Evolutionary conservation across 2,797 vertebrate genomes (phyloP), one percentile per base, ranked within the genome.

Genomic region (Acipenser ruthenus): DNA sequence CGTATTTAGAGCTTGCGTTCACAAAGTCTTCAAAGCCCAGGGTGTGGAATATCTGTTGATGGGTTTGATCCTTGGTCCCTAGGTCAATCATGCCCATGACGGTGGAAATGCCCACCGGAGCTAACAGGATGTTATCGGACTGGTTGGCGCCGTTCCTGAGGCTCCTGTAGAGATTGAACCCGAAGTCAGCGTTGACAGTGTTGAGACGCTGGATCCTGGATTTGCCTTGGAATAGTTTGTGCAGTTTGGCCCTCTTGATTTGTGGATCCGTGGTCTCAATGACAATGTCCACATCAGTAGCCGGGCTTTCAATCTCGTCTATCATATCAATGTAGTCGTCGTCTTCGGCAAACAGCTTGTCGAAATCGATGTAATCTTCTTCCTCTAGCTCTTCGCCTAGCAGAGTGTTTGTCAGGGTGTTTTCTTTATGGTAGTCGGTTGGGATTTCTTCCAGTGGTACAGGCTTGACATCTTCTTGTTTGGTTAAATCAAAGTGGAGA

Each of bases 81-180:
- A 99, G 75, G 65, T 93, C 93, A 78, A 98, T 85, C 94, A 97
- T 97, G 23, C 90, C 94, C 95, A 99, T 93, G 6, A 94, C 94
- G 0, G 93, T 93, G 51, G 97, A 99, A 76, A 99, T 94, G 23
- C 96, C 95, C 6, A 93, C 93, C 0, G 97, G 97, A 1, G 97
- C 95, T 23, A 99, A 83, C 71, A 99, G 86, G 69, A 99, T 89
- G 60, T 99, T 99, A 61, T 97, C 92, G 0, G 77, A 90, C 72
- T 91, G 71, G 66, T 89, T 88, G 48, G 85, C 79, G 1, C 81
- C 77, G 12, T 95, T 93, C 5, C 89, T 90, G 68, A 99, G 73
- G 0, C 87, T 93, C 56, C 94, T 87, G 67, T 98, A 98, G 18
- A 99, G 93, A 66, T 89, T 86, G 67, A 96, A 98, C 9, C 92